Conservation (phyloP, 2,888 invertebrate species). For the Drosophila colorata region DNA sequence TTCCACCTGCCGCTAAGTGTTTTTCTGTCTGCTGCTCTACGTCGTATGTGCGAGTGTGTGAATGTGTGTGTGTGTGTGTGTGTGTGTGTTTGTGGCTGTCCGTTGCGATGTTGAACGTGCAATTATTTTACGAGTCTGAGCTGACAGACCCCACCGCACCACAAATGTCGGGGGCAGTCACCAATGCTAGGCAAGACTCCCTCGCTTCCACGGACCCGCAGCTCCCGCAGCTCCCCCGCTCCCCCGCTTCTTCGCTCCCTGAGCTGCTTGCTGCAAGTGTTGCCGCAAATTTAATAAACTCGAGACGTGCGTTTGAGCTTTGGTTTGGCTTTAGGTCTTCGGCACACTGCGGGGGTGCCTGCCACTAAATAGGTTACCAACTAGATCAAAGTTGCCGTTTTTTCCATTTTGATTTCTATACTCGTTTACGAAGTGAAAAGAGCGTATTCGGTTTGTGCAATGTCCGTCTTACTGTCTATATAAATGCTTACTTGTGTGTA, state of each 20-base stretch:
- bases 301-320: slow-evolving; percentile 79
- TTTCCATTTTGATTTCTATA: slow-evolving; percentile 46
- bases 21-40: slow-evolving; percentile 54
- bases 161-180: slow-evolving; percentile 75
- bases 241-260: slow-evolving; percentile 1
- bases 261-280: slow-evolving; percentile 63
- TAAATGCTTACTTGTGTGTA: no score
- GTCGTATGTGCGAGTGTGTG: slow-evolving; percentile 12
- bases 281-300: slow-evolving; percentile 79
- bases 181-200: slow-evolving; percentile 42
- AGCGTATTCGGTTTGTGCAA: no score
- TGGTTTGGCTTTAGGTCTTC: slow-evolving; percentile 52
- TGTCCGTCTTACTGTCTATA: no score
- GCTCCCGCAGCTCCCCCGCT: not conserved
- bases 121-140: slow-evolving; percentile 78
- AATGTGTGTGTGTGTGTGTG: slow-evolving; percentile 15
- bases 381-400: slow-evolving; percentile 71
- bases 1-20: slow-evolving; percentile 78
- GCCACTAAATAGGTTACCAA: slow-evolving; percentile 69
- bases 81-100: slow-evolving; percentile 15
- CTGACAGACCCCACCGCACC: slow-evolving; percentile 39
- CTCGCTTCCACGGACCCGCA: not conserved
- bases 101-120: slow-evolving; percentile 68
- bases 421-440: no score
- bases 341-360: slow-evolving; percentile 24